These are phyloP conservation scores for Vannuccia rotundouncinata DNA, from an alignment of 2,888 invertebrate genomes.

Conservation along the genomic window DNA sequence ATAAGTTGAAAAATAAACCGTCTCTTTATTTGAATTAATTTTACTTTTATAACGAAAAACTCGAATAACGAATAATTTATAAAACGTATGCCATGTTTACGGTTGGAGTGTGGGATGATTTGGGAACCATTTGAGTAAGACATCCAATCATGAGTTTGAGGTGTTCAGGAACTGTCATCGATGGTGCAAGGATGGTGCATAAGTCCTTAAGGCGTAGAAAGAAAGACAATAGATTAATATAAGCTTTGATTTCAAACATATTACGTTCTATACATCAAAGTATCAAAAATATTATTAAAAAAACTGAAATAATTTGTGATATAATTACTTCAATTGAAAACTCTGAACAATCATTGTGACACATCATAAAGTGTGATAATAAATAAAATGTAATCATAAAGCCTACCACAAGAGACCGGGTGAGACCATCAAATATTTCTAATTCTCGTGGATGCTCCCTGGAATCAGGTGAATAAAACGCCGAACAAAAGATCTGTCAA, in stretches of 20 bases:
- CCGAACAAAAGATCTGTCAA: not conserved
- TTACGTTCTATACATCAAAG: too few species aligned
- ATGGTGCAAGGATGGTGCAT: conserved; percentile 46
- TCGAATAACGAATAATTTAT: too few species aligned
- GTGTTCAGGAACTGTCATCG: conserved; percentile 49
- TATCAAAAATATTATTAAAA: too few species aligned
- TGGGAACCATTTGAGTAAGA: conserved; percentile 49
- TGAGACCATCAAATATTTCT: conserved; percentile 27
- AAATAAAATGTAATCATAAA: not conserved
- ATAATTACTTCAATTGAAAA: too few species aligned
- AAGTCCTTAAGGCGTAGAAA: not conserved
- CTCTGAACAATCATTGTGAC: not conserved
- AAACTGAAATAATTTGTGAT: too few species aligned
- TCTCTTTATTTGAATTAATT: too few species aligned
- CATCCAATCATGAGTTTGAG: conserved; percentile 53
- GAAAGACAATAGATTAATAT: too few species aligned
- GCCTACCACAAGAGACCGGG: conserved; percentile 30
- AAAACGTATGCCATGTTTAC: too few species aligned
- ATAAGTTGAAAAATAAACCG: not conserved
- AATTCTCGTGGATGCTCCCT: not conserved
- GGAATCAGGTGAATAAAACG: conserved; percentile 4
- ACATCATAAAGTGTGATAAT: not conserved
- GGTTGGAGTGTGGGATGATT: conserved; percentile 48
- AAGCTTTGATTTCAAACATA: too few species aligned
- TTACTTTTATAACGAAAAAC: too few species aligned